Base-by-base conservation (phyloP, 2,113 vertebrate species). In the Semnornis frantzii region DNA sequence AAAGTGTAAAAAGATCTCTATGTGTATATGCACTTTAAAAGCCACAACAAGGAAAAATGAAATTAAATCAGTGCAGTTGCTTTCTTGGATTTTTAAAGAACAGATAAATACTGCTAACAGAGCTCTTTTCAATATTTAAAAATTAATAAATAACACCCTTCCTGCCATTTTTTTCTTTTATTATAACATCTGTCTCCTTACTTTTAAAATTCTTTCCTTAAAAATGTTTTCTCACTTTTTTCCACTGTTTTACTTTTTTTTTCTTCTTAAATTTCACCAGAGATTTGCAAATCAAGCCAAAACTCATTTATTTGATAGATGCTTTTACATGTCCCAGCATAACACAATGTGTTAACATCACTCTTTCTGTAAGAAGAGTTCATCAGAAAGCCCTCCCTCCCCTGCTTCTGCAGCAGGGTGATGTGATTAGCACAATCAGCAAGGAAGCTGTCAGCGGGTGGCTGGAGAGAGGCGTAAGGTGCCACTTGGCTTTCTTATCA, bases 141-240 rank as follows among this genome's bases (percentile, higher is more conserved):
- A 97, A 97, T 97, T 31, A 97, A 97, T 94, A 98, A 97, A 97
- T 95, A 98, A 94, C 89, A 95, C n/a, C 20, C 63, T 96, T 66
- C 79, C 63, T 97, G 89, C 44, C 88, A 93, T 96, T 87, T 72
- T 95, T 96, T 63, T 34, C 28, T 88, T 87, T 96, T 92, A 87
- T 95, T 90, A 92, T 89, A 66, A 94, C 92, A 71, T 94, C 93
- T 97, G 88, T 92, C 93, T 97, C 76, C 89, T 92, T 68, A 77
- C 89, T 97, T 98, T 97, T 96, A 50, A 96, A 97, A 96, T 78
- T 60, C 76, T 94, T 96, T 96, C 85, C 68, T 96, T 95, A 95
- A 97, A 97, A 97, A 94, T 78, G 79, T 96, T 96, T 97, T 90
- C 87, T 86, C 14, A 21, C 33, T 91, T 97, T 95, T 95, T 96